A percentile compares a stretch with the other conserved stretches of the same genome.
These are phyloP conservation scores for Argentina silus DNA, from an alignment of 2,797 vertebrate genomes.

Conservation along the genomic window DNA sequence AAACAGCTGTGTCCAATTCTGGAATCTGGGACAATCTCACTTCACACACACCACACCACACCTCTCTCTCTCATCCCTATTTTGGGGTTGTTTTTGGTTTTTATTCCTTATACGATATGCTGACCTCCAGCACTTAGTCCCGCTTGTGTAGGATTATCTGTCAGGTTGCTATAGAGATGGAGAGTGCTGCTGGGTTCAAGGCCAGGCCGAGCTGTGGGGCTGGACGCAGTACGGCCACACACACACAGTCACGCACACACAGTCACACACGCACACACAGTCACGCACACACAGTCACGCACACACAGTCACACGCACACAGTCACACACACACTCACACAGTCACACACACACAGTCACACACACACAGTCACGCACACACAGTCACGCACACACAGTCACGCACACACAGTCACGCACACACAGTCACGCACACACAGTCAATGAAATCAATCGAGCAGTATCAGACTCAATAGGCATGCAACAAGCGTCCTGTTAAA, in stretches of 20 bases:
- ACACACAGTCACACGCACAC: not conserved
- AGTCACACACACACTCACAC: too few species aligned
- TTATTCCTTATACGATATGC: too few species aligned
- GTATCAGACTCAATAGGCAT: not conserved
- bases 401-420: not conserved
- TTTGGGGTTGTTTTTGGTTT: too few species aligned
- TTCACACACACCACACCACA: too few species aligned
- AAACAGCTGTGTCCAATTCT: not conserved
- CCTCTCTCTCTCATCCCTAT: too few species aligned
- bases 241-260: too few species aligned
- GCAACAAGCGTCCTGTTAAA: conserved; percentile 30
- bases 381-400: too few species aligned
- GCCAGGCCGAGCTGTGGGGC: not conserved
- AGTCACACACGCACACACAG: not conserved
- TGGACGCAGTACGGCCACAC: too few species aligned
- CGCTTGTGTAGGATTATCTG: not conserved
- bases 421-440: not conserved
- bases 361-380: not conserved
- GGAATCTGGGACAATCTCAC: conserved; percentile 17
- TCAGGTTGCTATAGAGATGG: not conserved
- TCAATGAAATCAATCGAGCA: not conserved
- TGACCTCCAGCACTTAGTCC: too few species aligned
- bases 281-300: too few species aligned
- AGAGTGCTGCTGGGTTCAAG: too few species aligned
- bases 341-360: not conserved